Percentiles rank a stretch among this genome's conserved stretches.
Evolutionary conservation across 2,113 vertebrate genomes (phyloP).

Genomic region (Sphyrna mokarran): DNA sequence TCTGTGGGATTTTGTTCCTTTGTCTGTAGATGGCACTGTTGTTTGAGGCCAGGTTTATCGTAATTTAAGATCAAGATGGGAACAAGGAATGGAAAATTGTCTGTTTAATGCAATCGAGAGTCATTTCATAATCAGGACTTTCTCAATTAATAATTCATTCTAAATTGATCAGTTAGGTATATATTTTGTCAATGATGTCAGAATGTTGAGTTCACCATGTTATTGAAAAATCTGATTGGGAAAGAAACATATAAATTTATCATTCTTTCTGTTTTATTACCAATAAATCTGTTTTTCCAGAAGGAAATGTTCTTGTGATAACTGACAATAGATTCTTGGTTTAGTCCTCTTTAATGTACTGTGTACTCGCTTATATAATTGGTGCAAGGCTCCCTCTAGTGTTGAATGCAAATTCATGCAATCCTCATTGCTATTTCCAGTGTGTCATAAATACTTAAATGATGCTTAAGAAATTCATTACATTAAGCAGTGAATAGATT

Average conservation of each 20-base stretch:
- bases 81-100: background rate
- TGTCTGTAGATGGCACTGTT: slow-evolving; percentile 16
- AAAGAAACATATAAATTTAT: background rate
- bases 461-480: background rate
- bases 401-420: background rate
- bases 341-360: background rate
- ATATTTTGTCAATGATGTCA: background rate
- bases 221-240: background rate
- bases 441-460: background rate
- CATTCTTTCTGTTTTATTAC: background rate
- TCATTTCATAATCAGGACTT: background rate
- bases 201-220: background rate
- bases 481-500: background rate
- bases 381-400: background rate
- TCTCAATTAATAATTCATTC: background rate
- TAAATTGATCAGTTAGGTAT: background rate
- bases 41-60: background rate
- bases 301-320: background rate
- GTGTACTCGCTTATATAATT: background rate
- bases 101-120: background rate
- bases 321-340: background rate
- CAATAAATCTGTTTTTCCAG: background rate
- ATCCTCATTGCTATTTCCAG: background rate
- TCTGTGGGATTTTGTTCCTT: background rate
- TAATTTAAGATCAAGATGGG: background rate